These are phyloP conservation scores for Pseudococcus jackbeardsleyi DNA, from an alignment of 2,888 invertebrate species.

Conservation along the genomic window DNA sequence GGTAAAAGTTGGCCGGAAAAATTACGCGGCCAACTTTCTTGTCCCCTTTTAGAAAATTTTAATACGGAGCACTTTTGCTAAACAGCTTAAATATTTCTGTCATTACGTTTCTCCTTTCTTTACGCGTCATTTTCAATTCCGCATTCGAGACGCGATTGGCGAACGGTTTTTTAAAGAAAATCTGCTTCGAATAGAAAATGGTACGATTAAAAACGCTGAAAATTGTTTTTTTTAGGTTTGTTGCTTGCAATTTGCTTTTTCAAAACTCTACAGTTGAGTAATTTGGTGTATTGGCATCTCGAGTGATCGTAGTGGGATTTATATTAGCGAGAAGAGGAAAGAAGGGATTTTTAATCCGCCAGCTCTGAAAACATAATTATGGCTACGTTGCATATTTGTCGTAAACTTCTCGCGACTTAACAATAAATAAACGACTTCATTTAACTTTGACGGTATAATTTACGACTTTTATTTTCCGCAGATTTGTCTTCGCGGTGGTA, in stretches of 20 bases:
- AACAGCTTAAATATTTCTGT: not conserved
- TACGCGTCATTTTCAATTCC: not conserved
- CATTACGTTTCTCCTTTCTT: not conserved
- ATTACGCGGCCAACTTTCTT: not conserved
- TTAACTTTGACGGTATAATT: not conserved
- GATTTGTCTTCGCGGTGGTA: not conserved
- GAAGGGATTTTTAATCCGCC: not conserved
- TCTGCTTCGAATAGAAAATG: too few species aligned
- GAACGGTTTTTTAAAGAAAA: not conserved
- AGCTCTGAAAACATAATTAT: not conserved
- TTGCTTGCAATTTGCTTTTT: too few species aligned
- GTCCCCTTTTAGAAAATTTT: not conserved
- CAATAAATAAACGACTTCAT: not conserved
- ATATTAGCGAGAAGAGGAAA: not conserved
- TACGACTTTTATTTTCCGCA: not conserved
- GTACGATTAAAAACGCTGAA: too few species aligned
- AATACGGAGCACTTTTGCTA: not conserved
- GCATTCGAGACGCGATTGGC: not conserved
- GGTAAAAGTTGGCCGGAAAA: not conserved
- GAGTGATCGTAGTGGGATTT: too few species aligned
- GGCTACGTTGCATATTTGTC: not conserved
- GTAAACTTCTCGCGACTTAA: not conserved
- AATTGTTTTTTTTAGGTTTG: too few species aligned
- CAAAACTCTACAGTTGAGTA: too few species aligned
- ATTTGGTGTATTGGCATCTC: too few species aligned